Evolutionary conservation across 1,140 invertebrate species (phyloP), one percentile per base, ranked within the genome.

Genomic region (Lethrus apterus): DNA sequence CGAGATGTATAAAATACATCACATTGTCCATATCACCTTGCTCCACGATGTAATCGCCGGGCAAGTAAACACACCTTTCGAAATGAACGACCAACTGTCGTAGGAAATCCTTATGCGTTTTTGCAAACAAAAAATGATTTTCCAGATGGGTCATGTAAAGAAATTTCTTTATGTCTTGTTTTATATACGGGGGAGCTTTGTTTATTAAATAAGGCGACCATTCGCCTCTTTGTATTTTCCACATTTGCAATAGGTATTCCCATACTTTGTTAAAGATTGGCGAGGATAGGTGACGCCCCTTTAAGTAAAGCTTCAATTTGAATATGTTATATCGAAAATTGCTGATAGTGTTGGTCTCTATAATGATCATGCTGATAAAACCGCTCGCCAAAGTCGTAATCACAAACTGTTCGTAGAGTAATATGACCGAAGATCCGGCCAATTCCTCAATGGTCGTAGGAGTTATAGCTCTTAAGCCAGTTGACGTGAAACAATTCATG

Each of bases 1-100:
- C 70, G 54, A 66, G 58, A 50, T 71, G 68, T 55, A 71, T 70
- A 43, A 71, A 70, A 34, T 68, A 70, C 40, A 71, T 70, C 31
- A 66, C 65, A 38, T 65, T 64, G 35, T 70, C 66, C 0, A 64
- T 62, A 46, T 69, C 67, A 0, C 69, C 69, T 13, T 63, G 55
- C 20, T 70, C 66, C 3, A 69, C 68, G 5, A 71, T 68, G 24
- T 69, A 70, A 44, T 69, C 69, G 2, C 67, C 68, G 10, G 68
- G 67, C 24, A 69, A 69, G 51, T 68, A 70, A 2, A 70, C 63
- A 18, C 67, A 69, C 34, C 68, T 64, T 14, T 62, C 63, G 54
- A 70, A 51, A 68, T 68, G 68, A 61, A 66, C 64, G 2, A 55
- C 55, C 3, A 71, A 33, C 64, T 70, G 69, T 21, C 68, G 49